Percentiles rank a stretch among this genome's conserved stretches.
Conservation (phyloP, 2,888 invertebrate species). For the Sepiola atlantica region DNA sequence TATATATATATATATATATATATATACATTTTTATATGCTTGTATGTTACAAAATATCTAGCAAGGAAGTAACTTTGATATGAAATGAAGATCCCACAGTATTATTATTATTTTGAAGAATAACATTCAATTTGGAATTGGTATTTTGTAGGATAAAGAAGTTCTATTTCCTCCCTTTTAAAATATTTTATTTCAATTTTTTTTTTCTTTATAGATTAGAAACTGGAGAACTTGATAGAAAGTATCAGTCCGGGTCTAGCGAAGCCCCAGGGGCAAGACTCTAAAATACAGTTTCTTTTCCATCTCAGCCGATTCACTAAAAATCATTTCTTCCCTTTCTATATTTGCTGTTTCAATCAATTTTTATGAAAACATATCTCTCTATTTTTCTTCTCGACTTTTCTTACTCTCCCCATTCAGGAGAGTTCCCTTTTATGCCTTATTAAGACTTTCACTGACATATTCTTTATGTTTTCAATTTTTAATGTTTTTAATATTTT, state of each 20-base stretch:
- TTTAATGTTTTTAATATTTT: no score
- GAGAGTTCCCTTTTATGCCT: constrained; percentile 2
- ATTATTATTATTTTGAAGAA: neutral
- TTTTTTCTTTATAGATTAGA: neutral
- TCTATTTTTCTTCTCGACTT: neutral
- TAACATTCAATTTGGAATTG: neutral
- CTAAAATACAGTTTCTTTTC: neutral
- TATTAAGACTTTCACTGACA: neutral
- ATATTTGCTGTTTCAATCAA: constrained; percentile 4
- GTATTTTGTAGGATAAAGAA: neutral
- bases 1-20: no score
- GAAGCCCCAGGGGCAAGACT: constrained; percentile 20
- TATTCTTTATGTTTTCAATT: neutral
- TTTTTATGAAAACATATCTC: constrained; percentile 1
- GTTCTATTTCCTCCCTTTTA: neutral
- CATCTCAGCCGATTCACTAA: neutral
- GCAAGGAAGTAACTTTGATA: no score
- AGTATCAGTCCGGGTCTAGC: neutral
- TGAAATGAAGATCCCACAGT: no score
- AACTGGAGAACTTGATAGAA: neutral
- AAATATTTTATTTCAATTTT: neutral
- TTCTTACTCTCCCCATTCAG: neutral
- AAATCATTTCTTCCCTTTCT: neutral
- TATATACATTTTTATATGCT: no score
- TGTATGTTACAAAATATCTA: no score